Base-by-base conservation (phyloP, 1,140 invertebrate genomes). In the Cylas formicarius region DNA sequence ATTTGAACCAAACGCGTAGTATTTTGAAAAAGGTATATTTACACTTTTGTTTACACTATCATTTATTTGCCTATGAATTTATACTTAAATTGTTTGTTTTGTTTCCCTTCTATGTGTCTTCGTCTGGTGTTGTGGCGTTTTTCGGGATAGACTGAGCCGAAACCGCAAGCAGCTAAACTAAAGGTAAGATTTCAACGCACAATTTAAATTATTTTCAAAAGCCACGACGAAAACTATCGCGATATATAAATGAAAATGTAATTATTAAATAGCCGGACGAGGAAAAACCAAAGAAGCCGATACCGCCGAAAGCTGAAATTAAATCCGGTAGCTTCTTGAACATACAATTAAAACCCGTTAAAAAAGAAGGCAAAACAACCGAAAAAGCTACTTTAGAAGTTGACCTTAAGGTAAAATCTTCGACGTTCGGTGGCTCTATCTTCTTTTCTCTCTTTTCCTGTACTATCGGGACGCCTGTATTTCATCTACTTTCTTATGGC, bases 311-410 rank as follows among this genome's bases (percentile, higher is more conserved):
- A 68, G 60, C 64, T 41, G 70, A 72, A 56, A 67, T 71, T 56
- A 71, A 75, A 53, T 62, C 71, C 58, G 77, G 77, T 56, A 67
- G 53, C 56, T 79, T 80, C 63, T 58, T 75, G 59, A 62, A 57
- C 35, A 66, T 80, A 47, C 72, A 78, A 65, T 70, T 80, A 49
- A 79, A 80, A 63, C 76, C 75, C 13, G 73, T 77, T 45, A 24
- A 60, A 41, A n/a, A 67, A 66, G 68, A 73, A 37, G 56, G 45
- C 23, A 63, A 67, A 60, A 50, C 67, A 50, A 51, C 56, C 18
- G 52, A 63, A 39, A 50, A 64, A 47, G 58, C 56, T 29, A 52
- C 58, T 41, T 31, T 58, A 35, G 46, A 57, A 42, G 48, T 46
- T 22, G 60, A 66, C 11, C 48, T 67, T 44, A 67, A 66, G 60